phyloP scores from a whole-genome alignment of 2,113 vertebrate genomes.

The Motacilla alba region DNA sequence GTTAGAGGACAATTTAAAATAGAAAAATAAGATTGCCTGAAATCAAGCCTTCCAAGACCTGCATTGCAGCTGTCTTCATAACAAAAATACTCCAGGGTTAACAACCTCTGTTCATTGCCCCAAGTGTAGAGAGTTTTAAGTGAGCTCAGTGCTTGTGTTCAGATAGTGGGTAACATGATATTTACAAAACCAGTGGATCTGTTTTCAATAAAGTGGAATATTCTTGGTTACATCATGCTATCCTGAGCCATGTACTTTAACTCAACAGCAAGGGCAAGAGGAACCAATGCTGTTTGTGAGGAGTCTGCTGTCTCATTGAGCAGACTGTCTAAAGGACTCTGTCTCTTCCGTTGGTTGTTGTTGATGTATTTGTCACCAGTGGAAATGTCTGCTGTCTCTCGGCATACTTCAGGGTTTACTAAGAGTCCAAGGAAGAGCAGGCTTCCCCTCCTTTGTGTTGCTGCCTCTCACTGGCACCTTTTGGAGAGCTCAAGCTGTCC shows the following conservation, averaged over 20 bases:
- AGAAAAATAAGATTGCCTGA: background rate
- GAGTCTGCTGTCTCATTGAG: background rate
- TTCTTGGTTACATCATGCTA: background rate
- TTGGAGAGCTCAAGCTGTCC: background rate
- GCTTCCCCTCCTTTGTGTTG: background rate
- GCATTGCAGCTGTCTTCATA: background rate
- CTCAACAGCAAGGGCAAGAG: background rate
- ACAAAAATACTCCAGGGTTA: background rate
- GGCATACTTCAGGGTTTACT: background rate
- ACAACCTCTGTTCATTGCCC: rapidly evolving
- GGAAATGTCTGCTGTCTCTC: background rate
- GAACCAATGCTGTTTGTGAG: background rate
- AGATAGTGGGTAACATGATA: background rate
- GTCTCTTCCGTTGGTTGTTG: background rate
- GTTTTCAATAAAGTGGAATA: background rate
- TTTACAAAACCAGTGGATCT: background rate
- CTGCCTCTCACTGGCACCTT: background rate
- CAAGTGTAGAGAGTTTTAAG: background rate
- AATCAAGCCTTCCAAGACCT: background rate
- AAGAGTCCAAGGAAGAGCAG: background rate
- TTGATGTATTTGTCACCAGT: background rate
- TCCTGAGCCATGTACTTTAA: background rate
- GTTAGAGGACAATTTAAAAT: background rate
- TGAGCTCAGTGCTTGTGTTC: background rate
- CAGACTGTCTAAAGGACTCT: background rate